Evolutionary conservation across 1,140 invertebrate species (phyloP).

Genomic region (Bilobella aurantiaca): DNA sequence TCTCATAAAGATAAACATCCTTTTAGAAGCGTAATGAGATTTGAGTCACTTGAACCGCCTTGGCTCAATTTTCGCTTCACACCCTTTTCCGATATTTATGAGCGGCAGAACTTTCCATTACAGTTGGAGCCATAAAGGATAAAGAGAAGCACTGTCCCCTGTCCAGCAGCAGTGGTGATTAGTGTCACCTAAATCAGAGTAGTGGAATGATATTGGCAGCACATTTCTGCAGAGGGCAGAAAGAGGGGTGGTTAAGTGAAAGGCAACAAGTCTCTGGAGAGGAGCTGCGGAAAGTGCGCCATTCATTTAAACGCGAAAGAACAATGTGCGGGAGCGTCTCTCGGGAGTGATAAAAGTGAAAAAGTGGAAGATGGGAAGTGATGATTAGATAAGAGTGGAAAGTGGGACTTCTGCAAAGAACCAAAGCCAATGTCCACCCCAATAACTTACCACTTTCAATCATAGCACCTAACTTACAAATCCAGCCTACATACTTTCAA

Average conservation of each 20-base stretch:
- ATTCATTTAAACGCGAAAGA: conserved; percentile 14
- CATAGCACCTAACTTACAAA: no score
- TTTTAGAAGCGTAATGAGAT: neutral
- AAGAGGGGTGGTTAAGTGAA: conserved; percentile 30
- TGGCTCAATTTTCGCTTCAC: neutral
- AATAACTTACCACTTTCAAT: no score
- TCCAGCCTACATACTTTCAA: no score
- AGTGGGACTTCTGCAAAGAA: no score
- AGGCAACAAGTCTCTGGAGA: conserved; percentile 33
- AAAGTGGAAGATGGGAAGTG: conserved; percentile 26
- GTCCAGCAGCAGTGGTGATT: conserved; percentile 24
- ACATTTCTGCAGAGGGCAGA: neutral
- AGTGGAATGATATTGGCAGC: neutral
- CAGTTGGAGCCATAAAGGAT: no score
- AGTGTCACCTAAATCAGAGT: conserved; percentile 35
- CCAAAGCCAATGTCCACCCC: neutral
- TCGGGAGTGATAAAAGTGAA: conserved; percentile 33
- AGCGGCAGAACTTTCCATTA: no score
- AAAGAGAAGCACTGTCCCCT: conserved; percentile 22
- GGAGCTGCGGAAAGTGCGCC: conserved; percentile 6
- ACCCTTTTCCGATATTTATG: neutral
- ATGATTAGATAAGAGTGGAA: conserved; percentile 30
- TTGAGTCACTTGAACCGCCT: neutral
- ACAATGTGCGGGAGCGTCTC: conserved; percentile 31
- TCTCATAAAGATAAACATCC: conserved; percentile 3